Evolutionary conservation across 2,888 invertebrate genomes (phyloP).

Genomic region (Mongoloraphidia duomilia): DNA sequence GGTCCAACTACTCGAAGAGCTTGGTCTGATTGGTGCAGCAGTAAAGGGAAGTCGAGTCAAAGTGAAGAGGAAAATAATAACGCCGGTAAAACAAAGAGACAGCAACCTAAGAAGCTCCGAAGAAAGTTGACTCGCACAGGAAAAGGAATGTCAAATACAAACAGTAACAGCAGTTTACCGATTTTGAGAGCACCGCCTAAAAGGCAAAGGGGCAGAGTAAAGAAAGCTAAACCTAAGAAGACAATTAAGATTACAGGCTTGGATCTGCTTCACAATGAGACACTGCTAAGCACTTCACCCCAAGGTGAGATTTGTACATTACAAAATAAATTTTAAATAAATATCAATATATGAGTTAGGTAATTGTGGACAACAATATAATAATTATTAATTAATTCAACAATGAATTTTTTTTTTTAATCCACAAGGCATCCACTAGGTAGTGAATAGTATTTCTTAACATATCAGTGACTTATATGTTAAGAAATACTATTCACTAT

Average conservation of each 20-base stretch:
- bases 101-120: constrained; percentile 30
- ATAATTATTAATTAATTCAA: no score
- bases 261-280: constrained; percentile 78
- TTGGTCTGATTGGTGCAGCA: constrained; percentile 58
- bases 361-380: no score
- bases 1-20: constrained; percentile 59
- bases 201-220: constrained; percentile 42
- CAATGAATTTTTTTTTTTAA: no score
- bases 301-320: constrained; percentile 34
- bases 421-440: no score
- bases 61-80: constrained; percentile 42
- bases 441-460: no score
- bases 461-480: no score
- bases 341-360: no score
- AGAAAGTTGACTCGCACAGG: constrained; percentile 35
- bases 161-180: constrained; percentile 14
- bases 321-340: no score
- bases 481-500: no score
- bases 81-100: constrained; percentile 23
- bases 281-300: constrained; percentile 70
- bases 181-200: constrained; percentile 30
- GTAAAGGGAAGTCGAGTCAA: constrained; percentile 44
- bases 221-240: constrained; percentile 46
- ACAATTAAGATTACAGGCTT: constrained; percentile 69
- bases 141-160: constrained; percentile 18